Base-by-base conservation (phyloP, 2,113 vertebrate species). In the Malurus elegans region DNA sequence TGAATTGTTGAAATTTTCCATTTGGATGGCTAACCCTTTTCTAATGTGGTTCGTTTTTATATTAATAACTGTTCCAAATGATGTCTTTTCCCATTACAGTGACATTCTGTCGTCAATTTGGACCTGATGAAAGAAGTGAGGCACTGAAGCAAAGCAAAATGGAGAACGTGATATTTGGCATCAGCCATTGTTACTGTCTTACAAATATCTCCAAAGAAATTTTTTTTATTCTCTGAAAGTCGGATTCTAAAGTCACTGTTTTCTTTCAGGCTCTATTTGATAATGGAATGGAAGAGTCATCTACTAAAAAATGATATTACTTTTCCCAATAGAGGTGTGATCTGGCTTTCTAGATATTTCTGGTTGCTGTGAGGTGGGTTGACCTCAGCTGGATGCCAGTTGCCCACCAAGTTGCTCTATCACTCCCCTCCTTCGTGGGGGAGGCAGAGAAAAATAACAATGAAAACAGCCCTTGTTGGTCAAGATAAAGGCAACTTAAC, bases 161-260 rank as follows among this genome's bases (percentile, higher is more conserved):
- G 24, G 38, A 51, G 25, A 90, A 81, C 14, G 26, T 56, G 67
- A 40, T 95, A 80, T 91, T 95, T 90, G 79, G 85, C 93, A 97
- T 90, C 60, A 96, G 86, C 70, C 80, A 78, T 92, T 95, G 92
- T 94, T 96, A 96, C 79, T 95, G 92, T 93, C 92, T 96, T 95
- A 97, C 44, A 97, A 97, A 95, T 48, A 84, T 66, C 95, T 96
- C 96, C 82, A 95, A 97, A 91, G 65, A 48, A 5, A 50, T 36
- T 28, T 73, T 78, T 66, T 36, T 51, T 82, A 78, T 79, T 88
- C 16, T 58, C 86, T 91, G 65, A 45, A 72, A 72, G 31, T 78
- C 31, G 51, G 57, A 79, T 45, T 18, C 13, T 81, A 42, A 45
- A 80, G 40, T n/a, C 51, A 85, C 11, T 24, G 5, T 24, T 71